These are phyloP conservation scores for Eupithecia subumbrata DNA, from an alignment of 2,888 invertebrate species.

Conservation along the genomic window DNA sequence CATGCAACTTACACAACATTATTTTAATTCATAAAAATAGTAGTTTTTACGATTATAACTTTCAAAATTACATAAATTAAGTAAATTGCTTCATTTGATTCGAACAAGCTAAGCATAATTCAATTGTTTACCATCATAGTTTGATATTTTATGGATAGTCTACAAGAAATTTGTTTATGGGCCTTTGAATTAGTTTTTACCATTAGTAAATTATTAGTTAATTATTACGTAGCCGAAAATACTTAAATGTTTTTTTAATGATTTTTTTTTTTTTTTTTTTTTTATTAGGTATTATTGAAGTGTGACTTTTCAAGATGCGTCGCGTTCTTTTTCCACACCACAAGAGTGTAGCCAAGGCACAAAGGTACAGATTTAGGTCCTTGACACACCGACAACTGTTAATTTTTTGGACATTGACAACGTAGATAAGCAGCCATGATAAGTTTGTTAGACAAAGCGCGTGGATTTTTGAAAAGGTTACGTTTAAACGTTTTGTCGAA, in stretches of 20 bases:
- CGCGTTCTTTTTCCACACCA: neutral
- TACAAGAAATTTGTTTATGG: no score
- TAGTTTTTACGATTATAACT: neutral
- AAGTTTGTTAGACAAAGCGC: slow-evolving; percentile 30
- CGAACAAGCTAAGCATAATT: neutral
- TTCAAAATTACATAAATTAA: neutral
- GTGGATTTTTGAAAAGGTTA: slow-evolving; percentile 12
- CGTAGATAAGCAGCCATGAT: slow-evolving; percentile 29
- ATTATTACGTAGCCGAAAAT: neutral
- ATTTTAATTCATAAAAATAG: neutral
- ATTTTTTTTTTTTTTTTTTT: no score
- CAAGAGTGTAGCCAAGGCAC: slow-evolving; percentile 5
- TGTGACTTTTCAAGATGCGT: neutral
- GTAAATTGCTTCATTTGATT: neutral
- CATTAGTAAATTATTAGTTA: no score
- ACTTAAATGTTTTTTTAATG: no score
- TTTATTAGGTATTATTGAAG: neutral
- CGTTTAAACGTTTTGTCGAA: slow-evolving; percentile 5
- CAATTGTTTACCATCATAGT: no score
- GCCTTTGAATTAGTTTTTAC: neutral
- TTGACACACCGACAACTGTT: slow-evolving; percentile 38
- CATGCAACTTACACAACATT: neutral
- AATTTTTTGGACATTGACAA: slow-evolving; percentile 42
- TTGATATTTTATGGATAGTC: no score
- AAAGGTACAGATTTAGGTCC: slow-evolving; percentile 35